phyloP scores from a whole-genome alignment of 2,888 invertebrate genomes.

The Himalopsyche kuldschensis region DNA sequence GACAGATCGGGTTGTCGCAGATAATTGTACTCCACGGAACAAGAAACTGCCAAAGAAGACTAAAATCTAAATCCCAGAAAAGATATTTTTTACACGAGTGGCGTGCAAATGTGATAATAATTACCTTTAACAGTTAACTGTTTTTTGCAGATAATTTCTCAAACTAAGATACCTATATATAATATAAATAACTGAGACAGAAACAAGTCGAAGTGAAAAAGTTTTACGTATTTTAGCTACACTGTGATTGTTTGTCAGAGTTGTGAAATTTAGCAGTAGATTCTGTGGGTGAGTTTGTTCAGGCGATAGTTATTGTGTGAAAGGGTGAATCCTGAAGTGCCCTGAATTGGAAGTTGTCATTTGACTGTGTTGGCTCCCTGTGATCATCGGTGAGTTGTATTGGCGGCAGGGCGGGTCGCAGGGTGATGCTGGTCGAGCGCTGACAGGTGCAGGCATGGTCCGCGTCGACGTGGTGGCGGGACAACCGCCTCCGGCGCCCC shows the following conservation, averaged over 20 bases:
- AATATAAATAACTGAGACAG: neutral
- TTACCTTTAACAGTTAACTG: neutral
- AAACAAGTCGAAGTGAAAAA: neutral
- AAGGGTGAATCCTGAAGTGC: neutral
- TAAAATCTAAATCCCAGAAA: neutral
- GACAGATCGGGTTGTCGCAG: neutral
- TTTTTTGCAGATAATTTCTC: neutral
- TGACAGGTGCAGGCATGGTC: slow-evolving; percentile 31
- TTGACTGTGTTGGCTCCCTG: neutral
- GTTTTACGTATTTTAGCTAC: neutral
- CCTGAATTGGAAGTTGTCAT: neutral
- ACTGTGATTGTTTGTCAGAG: neutral
- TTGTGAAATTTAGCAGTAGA: neutral
- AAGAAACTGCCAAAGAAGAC: neutral
- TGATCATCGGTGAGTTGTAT: neutral
- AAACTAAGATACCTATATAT: neutral
- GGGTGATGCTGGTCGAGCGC: slow-evolving; percentile 11
- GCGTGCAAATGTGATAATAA: neutral
- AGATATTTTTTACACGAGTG: neutral
- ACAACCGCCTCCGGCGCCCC: slow-evolving; percentile 45
- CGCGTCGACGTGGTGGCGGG: slow-evolving; percentile 37
- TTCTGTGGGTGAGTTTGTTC: neutral
- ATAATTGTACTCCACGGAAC: neutral
- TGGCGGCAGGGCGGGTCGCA: neutral
- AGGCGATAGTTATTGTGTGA: neutral